Base-by-base conservation (phyloP, 1,140 invertebrate genomes). In the Stegodyphus mimosarum region DNA sequence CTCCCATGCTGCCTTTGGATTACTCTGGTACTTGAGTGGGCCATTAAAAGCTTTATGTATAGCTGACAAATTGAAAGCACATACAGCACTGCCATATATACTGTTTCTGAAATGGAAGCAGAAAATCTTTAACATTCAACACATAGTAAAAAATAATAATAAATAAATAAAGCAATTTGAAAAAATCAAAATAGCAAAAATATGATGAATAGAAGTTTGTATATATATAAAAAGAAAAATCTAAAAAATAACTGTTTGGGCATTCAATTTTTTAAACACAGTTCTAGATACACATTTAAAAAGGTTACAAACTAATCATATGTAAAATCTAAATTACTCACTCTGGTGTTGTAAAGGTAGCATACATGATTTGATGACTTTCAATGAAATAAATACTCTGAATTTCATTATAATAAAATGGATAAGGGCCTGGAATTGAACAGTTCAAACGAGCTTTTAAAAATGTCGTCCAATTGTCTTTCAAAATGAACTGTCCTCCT, bases 381-480 rank as follows among this genome's bases (percentile, higher is more conserved):
- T 94, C 92, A 60, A 96, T 91, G 89, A 97, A 97, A 18, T 87
- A 67, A 53, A 91, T 91, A 76, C 95, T 94, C 90, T 98, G 96
- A 7, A 99, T 94, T 90, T 99, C 96, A 90, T 99, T 94, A 89
- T 97, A 99, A 90, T 98, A 96, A 91, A 98, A 99, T 1, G 97
- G 97, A 89, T 95, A 95, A 64, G 97, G 95, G 1, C 97, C 97
- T 0, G 96, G 95, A 10, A 97, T 89, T 0, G 96, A 96, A 89
- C 97, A 99, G 89, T 97, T 97, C 0, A 99, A 90, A 0, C 97
- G 92, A 1, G 97, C 96, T 91, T 98, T 99, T 13, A 87, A 48
- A 89, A 97, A 99, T 0, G 96, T 97, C 6, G 96, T 97, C 97
- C 97, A 99, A 74, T 94, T 96, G 85, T 97, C 94, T 87, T 94